These are phyloP conservation scores for Aromia moschata DNA, from an alignment of 2,888 invertebrate genomes.

Conservation along the genomic window DNA sequence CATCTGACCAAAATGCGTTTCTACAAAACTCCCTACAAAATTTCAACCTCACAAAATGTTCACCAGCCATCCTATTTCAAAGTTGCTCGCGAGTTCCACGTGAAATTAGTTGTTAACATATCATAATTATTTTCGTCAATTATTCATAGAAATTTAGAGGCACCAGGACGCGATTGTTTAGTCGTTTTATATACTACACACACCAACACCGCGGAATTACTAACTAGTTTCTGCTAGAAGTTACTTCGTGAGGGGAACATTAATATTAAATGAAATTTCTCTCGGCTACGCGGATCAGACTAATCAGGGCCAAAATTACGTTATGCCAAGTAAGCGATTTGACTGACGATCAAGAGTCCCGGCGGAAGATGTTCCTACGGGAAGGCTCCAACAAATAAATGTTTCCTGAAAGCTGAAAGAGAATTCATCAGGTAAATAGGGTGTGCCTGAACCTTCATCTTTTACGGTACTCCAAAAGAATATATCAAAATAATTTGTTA, in stretches of 20 bases:
- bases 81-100: background rate
- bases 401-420: no score
- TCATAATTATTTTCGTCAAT: slow-evolving; percentile 9
- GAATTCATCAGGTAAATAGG: no score
- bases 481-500: no score
- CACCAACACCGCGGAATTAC: background rate
- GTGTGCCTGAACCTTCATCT: no score
- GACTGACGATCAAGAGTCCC: background rate
- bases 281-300: background rate
- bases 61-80: no score
- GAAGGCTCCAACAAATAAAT: no score
- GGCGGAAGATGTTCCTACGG: no score
- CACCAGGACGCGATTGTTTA: background rate
- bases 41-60: no score
- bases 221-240: background rate
- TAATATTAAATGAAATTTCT: slow-evolving; percentile 1
- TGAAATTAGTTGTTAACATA: slow-evolving; percentile 8
- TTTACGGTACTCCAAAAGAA: no score
- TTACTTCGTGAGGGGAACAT: background rate
- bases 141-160: background rate
- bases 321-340: background rate
- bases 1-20: no score
- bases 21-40: no score
- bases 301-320: background rate
- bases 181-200: background rate